These are phyloP conservation scores for Aphodius sticticus DNA, from an alignment of 2,888 invertebrate genomes.

Conservation along the genomic window DNA sequence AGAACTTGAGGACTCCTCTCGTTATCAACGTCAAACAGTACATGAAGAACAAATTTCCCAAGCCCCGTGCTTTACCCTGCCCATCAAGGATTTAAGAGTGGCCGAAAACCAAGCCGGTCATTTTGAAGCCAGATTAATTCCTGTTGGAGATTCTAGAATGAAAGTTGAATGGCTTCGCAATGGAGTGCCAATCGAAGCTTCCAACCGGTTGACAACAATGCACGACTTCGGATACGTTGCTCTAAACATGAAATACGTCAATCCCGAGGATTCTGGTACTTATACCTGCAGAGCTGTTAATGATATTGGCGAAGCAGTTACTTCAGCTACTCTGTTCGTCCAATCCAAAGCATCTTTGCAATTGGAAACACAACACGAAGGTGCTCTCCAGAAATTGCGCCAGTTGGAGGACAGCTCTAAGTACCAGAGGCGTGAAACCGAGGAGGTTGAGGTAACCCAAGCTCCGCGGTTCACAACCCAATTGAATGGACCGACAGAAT, in stretches of 20 bases:
- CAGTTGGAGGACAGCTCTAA: slow-evolving; percentile 83
- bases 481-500: slow-evolving; percentile 83
- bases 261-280: slow-evolving; percentile 95
- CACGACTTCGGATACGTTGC: slow-evolving; percentile 99
- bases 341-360: slow-evolving; percentile 90
- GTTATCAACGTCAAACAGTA: slow-evolving; percentile 75
- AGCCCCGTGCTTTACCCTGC: slow-evolving; percentile 92
- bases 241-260: slow-evolving; percentile 91
- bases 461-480: slow-evolving; percentile 87
- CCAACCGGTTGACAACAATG: slow-evolving; percentile 92
- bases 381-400: slow-evolving; percentile 85
- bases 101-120: slow-evolving; percentile 93
- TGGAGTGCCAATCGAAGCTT: slow-evolving; percentile 87
- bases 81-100: slow-evolving; percentile 84
- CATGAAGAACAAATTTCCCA: slow-evolving; percentile 84
- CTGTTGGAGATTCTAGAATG: slow-evolving; percentile 92
- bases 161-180: slow-evolving; percentile 94
- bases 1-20: slow-evolving; percentile 81
- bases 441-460: slow-evolving; percentile 81
- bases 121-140: slow-evolving; percentile 92
- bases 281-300: slow-evolving; percentile 94
- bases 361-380: slow-evolving; percentile 89
- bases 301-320: slow-evolving; percentile 93
- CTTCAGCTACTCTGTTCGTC: slow-evolving; percentile 89
- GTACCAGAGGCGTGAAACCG: slow-evolving; percentile 82